Base-by-base conservation (phyloP, 2,888 invertebrate species). In the Drosophila bunnanda region DNA sequence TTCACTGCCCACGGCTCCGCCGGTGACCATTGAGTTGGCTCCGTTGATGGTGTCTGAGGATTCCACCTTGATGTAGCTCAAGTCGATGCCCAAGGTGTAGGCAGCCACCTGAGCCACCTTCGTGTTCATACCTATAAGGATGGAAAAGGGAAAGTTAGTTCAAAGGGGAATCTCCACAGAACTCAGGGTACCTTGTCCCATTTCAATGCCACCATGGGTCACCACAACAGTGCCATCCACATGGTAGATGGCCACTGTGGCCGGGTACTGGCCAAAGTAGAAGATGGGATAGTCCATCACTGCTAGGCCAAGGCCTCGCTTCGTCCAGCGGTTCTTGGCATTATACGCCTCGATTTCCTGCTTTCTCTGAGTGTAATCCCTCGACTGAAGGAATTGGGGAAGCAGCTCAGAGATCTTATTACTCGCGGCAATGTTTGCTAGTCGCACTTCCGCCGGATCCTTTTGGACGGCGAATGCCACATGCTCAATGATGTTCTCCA, bases 61-160 rank as follows among this genome's bases (percentile, higher is more conserved):
- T 76, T 95, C 95, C 8, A 97, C 92, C 91, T 94, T 87, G 4
- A 82, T 44, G 20, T 48, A 57, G 93, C 4, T 94, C 94, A 58
- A 96, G 64, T 17, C 95, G 94, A 97, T 94, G 0, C 95, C 95
- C 20, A 97, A 92, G 4, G 93, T 93, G 75, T 95, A 94, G 0
- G 96, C 96, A 61, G 95, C 95, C 0, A 96, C 95, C 93, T 97
- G 96, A 4, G 95, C 94, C 1, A 93, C 94, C 93, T 96, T 96
- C 0, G 96, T 96, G 65, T 94, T 91, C 86, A 91, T 89, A 5
- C 84, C 83, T 84, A 8, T 0, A 25, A 13, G 20, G 1, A 25
- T 25, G 25, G 25, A 25, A 25, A 25, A 25, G 25, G 4, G 25
- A 25, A 25, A 25, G 2, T 25, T 4, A 25, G 25, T 25, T 25